Percentiles rank a stretch among this genome's conserved stretches.
These are phyloP conservation scores for Equus przewalskii DNA, from an alignment of 2,113 vertebrate genomes.

Conservation along the genomic window DNA sequence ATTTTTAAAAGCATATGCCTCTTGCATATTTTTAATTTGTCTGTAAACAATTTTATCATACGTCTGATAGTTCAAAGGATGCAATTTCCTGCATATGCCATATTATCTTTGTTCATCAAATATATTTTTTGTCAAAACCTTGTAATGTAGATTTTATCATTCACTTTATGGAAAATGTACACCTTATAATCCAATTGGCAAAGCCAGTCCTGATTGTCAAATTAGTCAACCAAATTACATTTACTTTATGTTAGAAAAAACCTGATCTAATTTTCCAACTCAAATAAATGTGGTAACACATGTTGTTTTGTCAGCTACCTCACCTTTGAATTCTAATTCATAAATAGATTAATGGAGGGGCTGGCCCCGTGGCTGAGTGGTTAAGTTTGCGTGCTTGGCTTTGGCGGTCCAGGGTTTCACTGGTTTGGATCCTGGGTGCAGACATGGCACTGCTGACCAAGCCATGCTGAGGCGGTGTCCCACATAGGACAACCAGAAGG, in stretches of 20 bases:
- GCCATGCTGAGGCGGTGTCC: too few relatives aligned
- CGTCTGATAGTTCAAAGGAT: not conserved
- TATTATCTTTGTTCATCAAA: not conserved
- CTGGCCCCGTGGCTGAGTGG: too few relatives aligned
- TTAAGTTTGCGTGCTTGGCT: too few relatives aligned
- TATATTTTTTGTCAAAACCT: not conserved
- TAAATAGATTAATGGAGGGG: not conserved
- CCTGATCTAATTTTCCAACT: not conserved
- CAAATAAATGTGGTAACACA: not conserved
- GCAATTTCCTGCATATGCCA: not conserved
- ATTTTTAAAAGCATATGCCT: not conserved
- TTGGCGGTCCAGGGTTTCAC: too few relatives aligned
- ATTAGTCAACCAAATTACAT: not conserved
- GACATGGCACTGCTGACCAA: too few relatives aligned
- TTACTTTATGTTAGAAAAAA: not conserved
- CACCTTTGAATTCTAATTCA: not conserved
- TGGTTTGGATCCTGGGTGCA: too few relatives aligned
- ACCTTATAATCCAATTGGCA: not conserved
- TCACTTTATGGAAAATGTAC: not conserved
- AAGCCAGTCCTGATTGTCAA: not conserved
- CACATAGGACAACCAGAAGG: too few relatives aligned
- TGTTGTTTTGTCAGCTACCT: not conserved
- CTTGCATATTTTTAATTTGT: not conserved
- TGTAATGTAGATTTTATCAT: not conserved
- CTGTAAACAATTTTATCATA: not conserved